Percentiles rank a stretch among this genome's conserved stretches.
phyloP scores from a whole-genome alignment of 2,113 vertebrate genomes.

The Phoxinus phoxinus region DNA sequence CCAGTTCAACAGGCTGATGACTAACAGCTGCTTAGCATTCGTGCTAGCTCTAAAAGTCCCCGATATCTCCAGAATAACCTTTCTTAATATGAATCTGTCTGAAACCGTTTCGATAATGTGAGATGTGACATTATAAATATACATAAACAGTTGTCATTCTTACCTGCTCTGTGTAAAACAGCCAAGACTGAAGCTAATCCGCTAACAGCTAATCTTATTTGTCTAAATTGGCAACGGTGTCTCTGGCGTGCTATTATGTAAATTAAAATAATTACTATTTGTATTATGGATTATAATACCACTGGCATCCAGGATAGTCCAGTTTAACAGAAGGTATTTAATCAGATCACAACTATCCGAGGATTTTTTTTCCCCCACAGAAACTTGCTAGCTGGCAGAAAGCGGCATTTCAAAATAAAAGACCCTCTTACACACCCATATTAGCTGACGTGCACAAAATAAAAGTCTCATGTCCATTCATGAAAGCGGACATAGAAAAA shows the following conservation, averaged over 20 bases:
- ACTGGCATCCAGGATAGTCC: neutral
- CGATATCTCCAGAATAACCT: neutral
- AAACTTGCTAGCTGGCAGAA: slow-evolving; percentile 46
- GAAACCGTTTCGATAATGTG: too few species aligned
- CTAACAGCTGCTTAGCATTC: slow-evolving; percentile 26
- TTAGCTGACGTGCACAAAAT: neutral
- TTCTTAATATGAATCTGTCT: neutral
- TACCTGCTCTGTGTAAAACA: slow-evolving; percentile 31
- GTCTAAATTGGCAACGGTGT: neutral
- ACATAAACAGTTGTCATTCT: neutral
- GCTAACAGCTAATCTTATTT: slow-evolving; percentile 36
- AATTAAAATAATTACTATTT: neutral
- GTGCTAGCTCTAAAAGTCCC: neutral
- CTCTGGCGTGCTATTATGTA: neutral
- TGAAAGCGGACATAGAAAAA: neutral
- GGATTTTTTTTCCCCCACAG: neutral
- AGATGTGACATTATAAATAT: neutral
- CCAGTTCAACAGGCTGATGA: slow-evolving; percentile 25
- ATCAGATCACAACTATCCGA: slow-evolving; percentile 24
- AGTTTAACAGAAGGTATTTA: neutral
- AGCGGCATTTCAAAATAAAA: slow-evolving; percentile 41
- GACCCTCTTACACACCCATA: neutral
- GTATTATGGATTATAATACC: neutral
- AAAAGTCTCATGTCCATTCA: neutral
- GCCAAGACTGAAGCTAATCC: slow-evolving; percentile 20